Percentiles rank a stretch among this genome's conserved stretches.
Evolutionary conservation across 1,140 invertebrate species (phyloP).

Genomic region (Eueides isabella): DNA sequence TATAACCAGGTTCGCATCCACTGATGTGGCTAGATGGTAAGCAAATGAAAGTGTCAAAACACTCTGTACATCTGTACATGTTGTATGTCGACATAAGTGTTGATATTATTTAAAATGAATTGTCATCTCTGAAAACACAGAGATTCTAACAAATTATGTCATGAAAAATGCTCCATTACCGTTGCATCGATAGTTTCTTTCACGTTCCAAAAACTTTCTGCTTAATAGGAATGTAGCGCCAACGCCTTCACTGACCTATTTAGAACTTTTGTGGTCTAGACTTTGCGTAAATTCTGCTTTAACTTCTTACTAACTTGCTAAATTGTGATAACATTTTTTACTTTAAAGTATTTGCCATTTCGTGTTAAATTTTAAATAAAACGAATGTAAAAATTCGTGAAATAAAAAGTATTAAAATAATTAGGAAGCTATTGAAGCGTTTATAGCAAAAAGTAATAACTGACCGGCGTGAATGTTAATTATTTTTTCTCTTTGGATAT

Average conservation of each 20-base stretch:
- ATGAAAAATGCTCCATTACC: background rate
- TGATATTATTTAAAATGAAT: background rate
- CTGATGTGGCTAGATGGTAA: too few relatives aligned
- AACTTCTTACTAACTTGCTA: slow-evolving; percentile 14
- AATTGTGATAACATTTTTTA: background rate
- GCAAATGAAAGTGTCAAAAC: too few relatives aligned
- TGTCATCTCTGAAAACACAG: background rate
- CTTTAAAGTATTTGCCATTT: background rate
- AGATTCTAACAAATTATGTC: background rate
- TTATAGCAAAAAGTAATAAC: too few relatives aligned
- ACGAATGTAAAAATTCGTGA: background rate
- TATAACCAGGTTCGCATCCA: too few relatives aligned
- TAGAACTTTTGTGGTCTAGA: slow-evolving; percentile 22
- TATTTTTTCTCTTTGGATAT: too few relatives aligned
- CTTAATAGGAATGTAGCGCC: background rate
- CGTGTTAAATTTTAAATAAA: background rate
- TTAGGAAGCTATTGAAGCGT: background rate
- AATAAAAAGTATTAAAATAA: background rate
- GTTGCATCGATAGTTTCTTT: background rate
- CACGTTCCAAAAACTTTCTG: background rate
- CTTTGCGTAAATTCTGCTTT: slow-evolving; percentile 16
- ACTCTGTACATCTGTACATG: too few relatives aligned
- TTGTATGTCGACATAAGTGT: too few relatives aligned
- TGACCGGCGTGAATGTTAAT: too few relatives aligned
- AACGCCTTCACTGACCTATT: slow-evolving; percentile 24